Evolutionary conservation across 2,797 vertebrate species (phyloP), one percentile per base, ranked within the genome.

Genomic region (Chelon auratus): DNA sequence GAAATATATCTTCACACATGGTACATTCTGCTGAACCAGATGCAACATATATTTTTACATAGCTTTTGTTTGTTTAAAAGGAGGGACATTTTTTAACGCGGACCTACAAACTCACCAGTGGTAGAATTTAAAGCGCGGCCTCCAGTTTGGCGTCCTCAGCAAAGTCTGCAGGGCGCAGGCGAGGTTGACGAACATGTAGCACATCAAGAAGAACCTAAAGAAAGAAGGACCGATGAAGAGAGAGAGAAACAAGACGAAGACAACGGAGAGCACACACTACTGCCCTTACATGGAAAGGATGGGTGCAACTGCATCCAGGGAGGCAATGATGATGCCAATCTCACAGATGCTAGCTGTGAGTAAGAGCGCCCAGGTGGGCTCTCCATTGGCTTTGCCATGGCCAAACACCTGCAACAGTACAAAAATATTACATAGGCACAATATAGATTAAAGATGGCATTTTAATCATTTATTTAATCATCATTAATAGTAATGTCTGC

Each of bases 151-250:
- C 0, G 98, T 99, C 87, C 97, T 94, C 83, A 99, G 95, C 83
- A 99, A 90, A 0, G 98, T 99, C 93, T 99, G 98, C 59, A 99
- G 95, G 0, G 98, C 98, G 15, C 98, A 99, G 1, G 98, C 98
- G 74, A 99, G 92, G 87, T 99, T 99, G 72, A 99, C 98, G 5
- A 99, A 99, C 97, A 99, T 97, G 94, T 99, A 99, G 91, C 98
- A 99, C 98, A 99, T 99, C 88, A 99, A 92, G 93, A 99, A 99
- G 88, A 99, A 99, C 98, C 98, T 99, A 81, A 30, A 71, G 57
- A 54, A 20, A 59, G 11, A 54, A 30, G 15, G 9, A 24, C 2
- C 40, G 55, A 47, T 17, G 42, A 53, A 14, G 24, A 8, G 11
- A 48, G 12, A 43, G 0, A 24, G 1, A 51, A 8, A 15, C 6